These are phyloP conservation scores for Porites lutea DNA, from an alignment of 64 coral and sea anemone genomes.

Conservation along the genomic window DNA sequence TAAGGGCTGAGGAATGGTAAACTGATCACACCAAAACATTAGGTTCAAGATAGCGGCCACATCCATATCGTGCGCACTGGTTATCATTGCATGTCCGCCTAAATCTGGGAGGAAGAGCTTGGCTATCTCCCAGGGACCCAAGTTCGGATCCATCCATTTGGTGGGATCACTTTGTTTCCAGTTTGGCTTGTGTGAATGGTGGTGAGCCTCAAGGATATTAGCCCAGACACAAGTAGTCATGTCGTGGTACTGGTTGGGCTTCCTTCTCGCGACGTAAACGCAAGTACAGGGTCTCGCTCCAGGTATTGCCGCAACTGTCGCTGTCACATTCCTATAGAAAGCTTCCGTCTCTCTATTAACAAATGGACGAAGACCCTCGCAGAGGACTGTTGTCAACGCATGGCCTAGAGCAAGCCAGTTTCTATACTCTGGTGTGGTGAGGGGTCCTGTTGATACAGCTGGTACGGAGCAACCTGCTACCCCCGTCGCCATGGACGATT, in stretches of 20 bases:
- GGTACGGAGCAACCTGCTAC: too few relatives aligned
- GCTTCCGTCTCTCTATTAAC: conserved; percentile 34
- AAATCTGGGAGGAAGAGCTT: conserved; percentile 80
- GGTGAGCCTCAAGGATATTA: conserved; percentile 38
- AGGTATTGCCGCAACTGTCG: not conserved
- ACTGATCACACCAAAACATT: conserved; percentile 68
- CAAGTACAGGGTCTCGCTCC: conserved; percentile 39
- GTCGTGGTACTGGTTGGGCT: conserved; percentile 66
- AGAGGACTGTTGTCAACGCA: conserved; percentile 55
- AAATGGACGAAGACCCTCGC: conserved; percentile 70
- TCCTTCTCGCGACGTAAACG: conserved; percentile 3
- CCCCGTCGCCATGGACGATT: too few relatives aligned
- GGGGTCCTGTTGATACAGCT: not conserved
- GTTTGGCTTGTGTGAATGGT: conserved; percentile 53
- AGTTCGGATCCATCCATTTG: conserved; percentile 48
- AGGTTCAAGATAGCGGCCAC: conserved; percentile 66
- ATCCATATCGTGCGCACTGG: conserved; percentile 44
- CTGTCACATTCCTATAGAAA: conserved; percentile 45
- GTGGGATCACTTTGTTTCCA: conserved; percentile 72
- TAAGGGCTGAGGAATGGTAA: conserved; percentile 30
- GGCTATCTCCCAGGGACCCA: conserved; percentile 84
- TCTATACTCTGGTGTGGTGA: conserved; percentile 76
- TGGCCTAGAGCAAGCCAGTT: conserved; percentile 85
- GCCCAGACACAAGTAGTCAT: conserved; percentile 64
- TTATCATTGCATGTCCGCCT: not conserved